Evolutionary conservation across 2,888 invertebrate genomes (phyloP).

Genomic region (Acleris sparsana): DNA sequence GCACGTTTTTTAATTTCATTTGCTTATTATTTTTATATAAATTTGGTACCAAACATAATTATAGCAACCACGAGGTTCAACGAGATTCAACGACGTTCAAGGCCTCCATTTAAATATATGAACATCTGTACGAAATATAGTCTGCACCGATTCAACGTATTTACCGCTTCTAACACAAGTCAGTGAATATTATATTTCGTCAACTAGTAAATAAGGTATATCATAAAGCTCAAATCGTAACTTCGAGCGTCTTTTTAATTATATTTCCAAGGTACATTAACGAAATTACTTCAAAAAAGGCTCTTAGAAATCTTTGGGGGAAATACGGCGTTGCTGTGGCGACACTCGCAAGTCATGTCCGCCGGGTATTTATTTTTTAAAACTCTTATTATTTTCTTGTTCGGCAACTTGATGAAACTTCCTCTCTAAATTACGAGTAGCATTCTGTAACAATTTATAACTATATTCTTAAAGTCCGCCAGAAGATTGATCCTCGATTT

Average conservation of each 20-base stretch:
- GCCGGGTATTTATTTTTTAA: conserved; percentile 42
- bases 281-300: conserved; percentile 24
- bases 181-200: too few species aligned
- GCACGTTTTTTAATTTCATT: too few species aligned
- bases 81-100: too few species aligned
- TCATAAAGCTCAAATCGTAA: neutral
- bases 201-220: too few species aligned
- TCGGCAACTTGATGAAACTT: conserved; percentile 51
- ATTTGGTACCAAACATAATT: too few species aligned
- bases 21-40: too few species aligned
- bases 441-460: conserved; percentile 63
- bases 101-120: too few species aligned
- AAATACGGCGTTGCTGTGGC: conserved; percentile 30
- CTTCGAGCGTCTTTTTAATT: conserved; percentile 14
- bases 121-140: too few species aligned
- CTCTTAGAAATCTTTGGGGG: conserved; percentile 18
- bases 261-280: conserved; percentile 25
- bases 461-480: conserved; percentile 54
- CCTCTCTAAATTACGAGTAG: conserved; percentile 59
- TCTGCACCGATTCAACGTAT: too few species aligned
- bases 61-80: too few species aligned
- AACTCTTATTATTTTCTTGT: conserved; percentile 56
- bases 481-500: neutral
- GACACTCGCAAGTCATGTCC: conserved; percentile 55
- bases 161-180: too few species aligned